Evolutionary conservation across 2,888 invertebrate species (phyloP).

Genomic region (Hyposoter dolosus): DNA sequence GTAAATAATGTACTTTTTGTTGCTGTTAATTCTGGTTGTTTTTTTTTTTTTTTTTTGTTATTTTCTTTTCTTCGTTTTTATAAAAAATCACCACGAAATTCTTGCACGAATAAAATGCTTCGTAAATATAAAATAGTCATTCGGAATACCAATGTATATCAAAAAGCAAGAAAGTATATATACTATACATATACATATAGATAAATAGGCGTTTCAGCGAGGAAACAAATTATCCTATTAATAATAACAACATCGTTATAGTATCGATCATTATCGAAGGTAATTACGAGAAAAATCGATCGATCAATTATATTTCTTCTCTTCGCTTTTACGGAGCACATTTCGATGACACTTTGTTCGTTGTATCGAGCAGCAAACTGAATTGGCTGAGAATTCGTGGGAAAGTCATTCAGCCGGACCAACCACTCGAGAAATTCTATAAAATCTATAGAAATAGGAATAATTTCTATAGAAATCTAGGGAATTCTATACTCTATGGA

Average conservation of each 20-base stretch:
- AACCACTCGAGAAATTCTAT: not conserved
- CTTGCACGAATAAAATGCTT: constrained; percentile 72
- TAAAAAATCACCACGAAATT: constrained; percentile 51
- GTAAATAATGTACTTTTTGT: constrained; percentile 66
- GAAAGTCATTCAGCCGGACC: not conserved
- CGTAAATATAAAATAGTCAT: constrained; percentile 80
- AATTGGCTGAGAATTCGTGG: not conserved
- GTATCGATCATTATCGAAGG: constrained; percentile 58
- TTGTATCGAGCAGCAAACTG: not conserved
- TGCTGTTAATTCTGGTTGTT: constrained; percentile 2
- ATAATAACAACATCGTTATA: constrained; percentile 69
- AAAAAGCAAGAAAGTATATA: constrained; percentile 79
- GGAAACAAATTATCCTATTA: constrained; percentile 66
- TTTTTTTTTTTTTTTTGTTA: not conserved
- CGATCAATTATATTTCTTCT: constrained; percentile 40
- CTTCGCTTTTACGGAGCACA: constrained; percentile 14
- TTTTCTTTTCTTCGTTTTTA: constrained; percentile 1
- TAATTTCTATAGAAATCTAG: too few relatives aligned
- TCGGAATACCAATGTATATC: constrained; percentile 78
- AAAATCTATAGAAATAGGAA: too few relatives aligned
- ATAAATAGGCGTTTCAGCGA: constrained; percentile 74
- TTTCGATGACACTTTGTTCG: not conserved
- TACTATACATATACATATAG: constrained; percentile 73
- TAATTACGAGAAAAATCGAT: constrained; percentile 56
- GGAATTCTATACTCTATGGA: too few relatives aligned